These are phyloP conservation scores for Drosophila cardini DNA, from an alignment of 1,140 invertebrate genomes.

Conservation along the genomic window DNA sequence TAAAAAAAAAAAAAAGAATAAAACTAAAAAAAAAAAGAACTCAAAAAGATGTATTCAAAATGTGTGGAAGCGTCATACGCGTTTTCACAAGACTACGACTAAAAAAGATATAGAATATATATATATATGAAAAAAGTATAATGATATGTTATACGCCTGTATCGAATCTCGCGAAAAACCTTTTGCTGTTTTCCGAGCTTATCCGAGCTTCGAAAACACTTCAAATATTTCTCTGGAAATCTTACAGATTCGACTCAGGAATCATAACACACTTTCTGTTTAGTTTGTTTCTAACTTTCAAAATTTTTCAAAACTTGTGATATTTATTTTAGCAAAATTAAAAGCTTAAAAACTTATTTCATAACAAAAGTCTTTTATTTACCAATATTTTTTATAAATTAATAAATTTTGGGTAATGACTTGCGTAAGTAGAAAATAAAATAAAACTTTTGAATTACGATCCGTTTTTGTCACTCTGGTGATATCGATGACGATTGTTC, in stretches of 20 bases:
- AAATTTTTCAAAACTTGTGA: too few relatives aligned
- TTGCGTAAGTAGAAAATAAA: too few relatives aligned
- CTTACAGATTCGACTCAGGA: constrained; percentile 11
- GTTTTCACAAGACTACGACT: constrained; percentile 37
- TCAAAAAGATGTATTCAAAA: constrained; percentile 18
- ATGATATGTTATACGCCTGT: constrained; percentile 55
- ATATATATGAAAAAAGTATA: not conserved
- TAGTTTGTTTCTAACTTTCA: too few relatives aligned
- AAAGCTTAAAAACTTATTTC: too few relatives aligned
- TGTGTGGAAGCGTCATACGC: constrained; percentile 67
- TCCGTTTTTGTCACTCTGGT: too few relatives aligned
- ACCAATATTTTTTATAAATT: too few relatives aligned
- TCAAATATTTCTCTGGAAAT: not conserved
- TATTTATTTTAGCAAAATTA: too few relatives aligned
- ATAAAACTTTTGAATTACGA: too few relatives aligned
- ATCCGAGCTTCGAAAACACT: not conserved
- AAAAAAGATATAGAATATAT: constrained; percentile 8
- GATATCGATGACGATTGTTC: too few relatives aligned
- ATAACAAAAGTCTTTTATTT: too few relatives aligned
- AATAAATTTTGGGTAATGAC: too few relatives aligned
- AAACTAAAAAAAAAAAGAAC: not conserved
- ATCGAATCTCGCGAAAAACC: constrained; percentile 15
- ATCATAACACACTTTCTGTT: not conserved
- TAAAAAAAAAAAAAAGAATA: constrained; percentile 11
- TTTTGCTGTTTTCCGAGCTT: constrained; percentile 8